These are phyloP conservation scores for Acrobasis repandana DNA, from an alignment of 2,888 invertebrate genomes.

Conservation along the genomic window DNA sequence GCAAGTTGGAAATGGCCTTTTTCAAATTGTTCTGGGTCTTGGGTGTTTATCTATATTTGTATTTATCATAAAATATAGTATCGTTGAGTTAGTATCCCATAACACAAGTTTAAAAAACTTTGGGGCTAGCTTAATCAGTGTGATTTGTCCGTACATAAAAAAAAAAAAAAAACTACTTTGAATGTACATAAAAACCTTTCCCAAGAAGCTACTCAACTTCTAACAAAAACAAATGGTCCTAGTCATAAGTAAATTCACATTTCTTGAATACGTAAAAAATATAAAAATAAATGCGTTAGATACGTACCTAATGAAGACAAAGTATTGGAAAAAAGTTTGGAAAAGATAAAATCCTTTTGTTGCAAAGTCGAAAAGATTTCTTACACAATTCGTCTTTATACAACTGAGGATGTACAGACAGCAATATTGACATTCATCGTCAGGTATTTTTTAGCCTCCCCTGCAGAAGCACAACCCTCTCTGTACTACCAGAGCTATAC, in stretches of 20 bases:
- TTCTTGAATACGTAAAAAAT: background rate
- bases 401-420: constrained; percentile 11
- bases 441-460: too few species aligned
- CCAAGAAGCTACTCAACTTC: background rate
- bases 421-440: background rate
- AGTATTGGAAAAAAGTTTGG: constrained; percentile 11
- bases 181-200: background rate
- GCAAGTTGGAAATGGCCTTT: too few species aligned
- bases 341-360: constrained; percentile 16
- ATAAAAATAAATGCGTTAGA: constrained; percentile 13
- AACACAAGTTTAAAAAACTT: too few species aligned
- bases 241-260: background rate
- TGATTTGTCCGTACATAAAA: too few species aligned
- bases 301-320: constrained; percentile 15
- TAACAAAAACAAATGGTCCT: background rate
- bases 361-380: constrained; percentile 19
- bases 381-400: constrained; percentile 12
- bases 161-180: too few species aligned
- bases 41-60: too few species aligned
- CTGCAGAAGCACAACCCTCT: too few species aligned
- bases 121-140: too few species aligned
- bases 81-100: too few species aligned
- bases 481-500: too few species aligned
- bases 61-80: too few species aligned
- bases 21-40: too few species aligned